These are phyloP conservation scores for Mythimna lalbum DNA, from an alignment of 2,888 invertebrate species.

Conservation along the genomic window DNA sequence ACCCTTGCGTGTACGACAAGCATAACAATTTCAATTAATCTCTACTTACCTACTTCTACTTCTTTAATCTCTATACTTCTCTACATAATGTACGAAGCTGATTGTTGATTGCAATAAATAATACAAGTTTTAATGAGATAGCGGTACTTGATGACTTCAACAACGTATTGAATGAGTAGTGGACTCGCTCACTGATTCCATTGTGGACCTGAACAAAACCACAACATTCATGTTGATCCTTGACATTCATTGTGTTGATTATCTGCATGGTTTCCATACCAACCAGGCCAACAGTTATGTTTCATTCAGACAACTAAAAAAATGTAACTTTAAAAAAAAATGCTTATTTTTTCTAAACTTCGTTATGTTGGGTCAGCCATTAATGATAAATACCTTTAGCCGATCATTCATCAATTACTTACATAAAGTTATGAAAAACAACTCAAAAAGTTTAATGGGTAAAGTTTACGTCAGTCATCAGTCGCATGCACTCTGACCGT, in stretches of 20 bases:
- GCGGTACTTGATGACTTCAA: not conserved
- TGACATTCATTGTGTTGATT: conserved; percentile 5
- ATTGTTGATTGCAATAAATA: conserved; percentile 44
- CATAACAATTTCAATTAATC: conserved; percentile 44
- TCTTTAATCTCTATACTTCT: conserved; percentile 25
- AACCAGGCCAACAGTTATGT: not conserved
- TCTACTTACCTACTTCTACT: not conserved
- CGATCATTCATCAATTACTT: no score
- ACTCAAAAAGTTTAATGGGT: no score
- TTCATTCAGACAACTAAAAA: conserved; percentile 3
- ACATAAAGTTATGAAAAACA: no score
- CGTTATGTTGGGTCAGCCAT: not conserved
- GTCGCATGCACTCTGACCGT: no score
- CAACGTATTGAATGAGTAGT: conserved; percentile 1
- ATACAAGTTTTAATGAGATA: not conserved
- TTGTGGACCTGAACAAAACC: conserved; percentile 20
- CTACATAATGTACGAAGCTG: conserved; percentile 25
- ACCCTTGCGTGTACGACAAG: no score
- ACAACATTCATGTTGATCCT: conserved; percentile 10
- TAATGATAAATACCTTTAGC: not conserved
- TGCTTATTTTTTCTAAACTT: no score
- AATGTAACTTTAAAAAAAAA: no score
- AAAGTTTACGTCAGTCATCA: no score
- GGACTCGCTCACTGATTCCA: not conserved
- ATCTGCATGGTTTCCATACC: conserved; percentile 1